A percentile compares a stretch with the other conserved stretches of the same genome.
These are phyloP conservation scores for Thecocarcelia acutangulata DNA, from an alignment of 2,888 invertebrate species.

Conservation along the genomic window DNA sequence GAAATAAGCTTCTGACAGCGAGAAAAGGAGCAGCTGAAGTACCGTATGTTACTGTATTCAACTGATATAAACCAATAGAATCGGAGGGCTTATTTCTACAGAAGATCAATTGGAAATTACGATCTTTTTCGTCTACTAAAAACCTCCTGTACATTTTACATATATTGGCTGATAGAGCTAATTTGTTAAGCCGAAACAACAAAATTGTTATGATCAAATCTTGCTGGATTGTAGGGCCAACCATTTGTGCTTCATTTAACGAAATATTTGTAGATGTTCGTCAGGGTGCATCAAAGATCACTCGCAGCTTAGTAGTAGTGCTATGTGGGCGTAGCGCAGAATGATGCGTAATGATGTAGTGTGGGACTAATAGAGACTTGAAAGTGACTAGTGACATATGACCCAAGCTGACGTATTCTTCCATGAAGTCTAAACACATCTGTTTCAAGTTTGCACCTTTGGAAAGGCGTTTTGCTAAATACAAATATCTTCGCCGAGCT, in stretches of 20 bases:
- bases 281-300: slow-evolving; percentile 29
- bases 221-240: slow-evolving; percentile 62
- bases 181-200: slow-evolving; percentile 49
- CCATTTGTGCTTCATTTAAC: slow-evolving; percentile 62
- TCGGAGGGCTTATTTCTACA: slow-evolving; percentile 30
- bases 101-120: slow-evolving; percentile 47
- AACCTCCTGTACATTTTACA: slow-evolving; percentile 56
- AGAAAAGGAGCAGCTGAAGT: slow-evolving; percentile 52
- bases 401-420: not conserved
- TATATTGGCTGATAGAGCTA: slow-evolving; percentile 45
- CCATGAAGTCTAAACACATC: not conserved
- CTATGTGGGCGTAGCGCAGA: slow-evolving; percentile 23
- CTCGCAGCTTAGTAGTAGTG: slow-evolving; percentile 12
- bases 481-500: slow-evolving; percentile 24
- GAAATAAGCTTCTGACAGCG: slow-evolving; percentile 39
- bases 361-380: slow-evolving; percentile 11
- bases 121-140: slow-evolving; percentile 30
- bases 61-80: not conserved
- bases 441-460: slow-evolving; percentile 23
- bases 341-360: slow-evolving; percentile 50
- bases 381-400: slow-evolving; percentile 21
- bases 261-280: slow-evolving; percentile 22
- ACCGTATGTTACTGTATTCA: slow-evolving; percentile 33
- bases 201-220: slow-evolving; percentile 51
- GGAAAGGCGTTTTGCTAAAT: slow-evolving; percentile 30